phyloP scores from a whole-genome alignment of 2,888 invertebrate species.

The Tenthredo distinguenda region DNA sequence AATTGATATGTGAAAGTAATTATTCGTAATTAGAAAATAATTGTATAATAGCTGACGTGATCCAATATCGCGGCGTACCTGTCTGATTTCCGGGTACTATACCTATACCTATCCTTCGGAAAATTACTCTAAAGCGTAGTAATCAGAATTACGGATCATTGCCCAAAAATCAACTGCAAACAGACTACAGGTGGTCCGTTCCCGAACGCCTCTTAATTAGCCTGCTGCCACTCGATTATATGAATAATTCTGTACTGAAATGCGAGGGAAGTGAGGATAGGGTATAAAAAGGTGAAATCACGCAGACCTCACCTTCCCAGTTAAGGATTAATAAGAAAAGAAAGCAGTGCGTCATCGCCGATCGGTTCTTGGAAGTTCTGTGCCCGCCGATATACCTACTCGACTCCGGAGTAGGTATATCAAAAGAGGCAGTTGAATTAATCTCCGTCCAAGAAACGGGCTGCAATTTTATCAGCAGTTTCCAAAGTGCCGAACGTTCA shows the following conservation, averaged over 20 bases:
- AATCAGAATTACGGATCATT: not conserved
- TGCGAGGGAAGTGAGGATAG: not conserved
- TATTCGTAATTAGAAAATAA: not conserved
- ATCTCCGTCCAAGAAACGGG: not conserved
- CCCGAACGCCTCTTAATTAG: not conserved
- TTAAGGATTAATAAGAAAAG: constrained; percentile 38
- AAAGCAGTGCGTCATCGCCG: constrained; percentile 31
- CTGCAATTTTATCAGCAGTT: constrained; percentile 19
- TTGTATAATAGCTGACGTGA: not conserved
- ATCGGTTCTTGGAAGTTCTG: constrained; percentile 30
- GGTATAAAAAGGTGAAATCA: constrained; percentile 19
- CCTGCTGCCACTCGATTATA: not conserved
- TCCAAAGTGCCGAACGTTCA: not conserved
- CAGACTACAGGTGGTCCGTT: not conserved
- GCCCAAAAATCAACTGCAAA: not conserved
- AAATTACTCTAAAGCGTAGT: not conserved
- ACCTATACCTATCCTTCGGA: not conserved
- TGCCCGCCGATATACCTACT: not conserved
- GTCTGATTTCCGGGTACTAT: not conserved
- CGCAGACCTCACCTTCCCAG: not conserved
- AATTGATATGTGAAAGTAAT: not conserved
- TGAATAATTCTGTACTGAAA: not conserved
- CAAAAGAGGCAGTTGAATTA: not conserved
- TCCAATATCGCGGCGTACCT: not conserved
- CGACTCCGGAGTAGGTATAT: not conserved